phyloP scores from a whole-genome alignment of 2,113 vertebrate species.

The Synchiropus splendidus region DNA sequence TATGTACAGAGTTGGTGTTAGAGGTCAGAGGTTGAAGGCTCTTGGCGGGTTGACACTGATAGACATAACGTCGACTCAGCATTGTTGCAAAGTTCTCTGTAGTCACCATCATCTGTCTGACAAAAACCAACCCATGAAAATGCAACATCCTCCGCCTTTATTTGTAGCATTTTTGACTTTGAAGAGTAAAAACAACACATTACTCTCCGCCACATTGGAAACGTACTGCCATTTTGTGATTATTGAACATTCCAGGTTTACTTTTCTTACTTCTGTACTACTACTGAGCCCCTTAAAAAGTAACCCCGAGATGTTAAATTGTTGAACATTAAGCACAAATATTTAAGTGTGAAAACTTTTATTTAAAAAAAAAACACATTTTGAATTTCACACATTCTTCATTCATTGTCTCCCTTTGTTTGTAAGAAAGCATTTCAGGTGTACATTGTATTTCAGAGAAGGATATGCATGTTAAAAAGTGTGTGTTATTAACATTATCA shows the following conservation, averaged over 20 bases:
- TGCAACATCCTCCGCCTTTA: slow-evolving; percentile 31
- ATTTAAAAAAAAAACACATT: slow-evolving; percentile 19
- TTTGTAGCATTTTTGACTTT: slow-evolving; percentile 47
- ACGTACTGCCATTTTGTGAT: too few relatives aligned
- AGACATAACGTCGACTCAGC: slow-evolving; percentile 33
- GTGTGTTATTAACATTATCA: too few relatives aligned
- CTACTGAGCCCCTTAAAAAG: too few relatives aligned
- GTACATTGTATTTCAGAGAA: slow-evolving; percentile 30
- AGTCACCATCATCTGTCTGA: slow-evolving; percentile 32
- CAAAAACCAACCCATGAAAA: slow-evolving; percentile 38
- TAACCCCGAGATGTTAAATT: too few relatives aligned
- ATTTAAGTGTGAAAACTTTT: slow-evolving; percentile 10
- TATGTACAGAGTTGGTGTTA: slow-evolving; percentile 14
- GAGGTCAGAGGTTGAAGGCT: slow-evolving; percentile 35
- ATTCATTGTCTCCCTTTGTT: slow-evolving; percentile 61
- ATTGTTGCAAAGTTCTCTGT: slow-evolving; percentile 33
- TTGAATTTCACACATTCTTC: slow-evolving; percentile 5
- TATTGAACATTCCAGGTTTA: too few relatives aligned
- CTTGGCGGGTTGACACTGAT: slow-evolving; percentile 37
- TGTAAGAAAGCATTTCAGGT: slow-evolving; percentile 58
- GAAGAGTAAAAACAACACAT: slow-evolving; percentile 23
- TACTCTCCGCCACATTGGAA: background rate
- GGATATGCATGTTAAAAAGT: slow-evolving; percentile 53
- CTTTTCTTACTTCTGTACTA: too few relatives aligned
- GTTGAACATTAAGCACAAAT: background rate